Conservation (phyloP, 2,797 vertebrate species). For the Enteromius trimaculatus region DNA sequence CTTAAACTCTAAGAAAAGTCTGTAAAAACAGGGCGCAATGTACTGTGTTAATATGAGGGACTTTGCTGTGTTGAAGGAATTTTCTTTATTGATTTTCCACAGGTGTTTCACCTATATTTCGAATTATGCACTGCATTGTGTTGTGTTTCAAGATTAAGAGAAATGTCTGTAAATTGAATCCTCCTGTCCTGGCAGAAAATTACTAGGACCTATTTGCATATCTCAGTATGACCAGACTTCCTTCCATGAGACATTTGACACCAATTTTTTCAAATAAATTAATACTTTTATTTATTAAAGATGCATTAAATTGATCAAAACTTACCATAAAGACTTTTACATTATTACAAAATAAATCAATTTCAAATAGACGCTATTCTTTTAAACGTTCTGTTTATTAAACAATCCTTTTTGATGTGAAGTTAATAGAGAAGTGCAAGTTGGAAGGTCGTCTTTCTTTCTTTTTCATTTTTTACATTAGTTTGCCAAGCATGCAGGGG, state of each 20-base stretch:
- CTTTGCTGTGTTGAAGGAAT: background rate
- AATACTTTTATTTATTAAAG: background rate
- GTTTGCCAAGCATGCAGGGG: background rate
- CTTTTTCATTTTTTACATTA: background rate
- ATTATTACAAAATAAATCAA: background rate
- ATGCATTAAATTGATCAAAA: background rate
- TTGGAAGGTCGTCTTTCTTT: background rate
- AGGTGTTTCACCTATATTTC: background rate
- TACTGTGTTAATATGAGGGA: background rate
- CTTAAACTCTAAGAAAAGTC: conserved; percentile 4
- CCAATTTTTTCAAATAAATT: background rate
- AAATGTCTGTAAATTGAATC: background rate
- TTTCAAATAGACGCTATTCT: background rate
- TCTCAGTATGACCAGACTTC: background rate
- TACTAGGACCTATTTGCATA: background rate
- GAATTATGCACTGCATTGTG: background rate
- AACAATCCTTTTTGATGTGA: background rate
- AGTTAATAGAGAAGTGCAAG: background rate
- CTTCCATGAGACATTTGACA: background rate
- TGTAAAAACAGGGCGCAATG: conserved; percentile 13
- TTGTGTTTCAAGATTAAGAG: background rate
- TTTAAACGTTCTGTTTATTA: background rate
- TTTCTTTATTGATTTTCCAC: background rate
- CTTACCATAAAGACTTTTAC: background rate
- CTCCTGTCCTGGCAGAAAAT: background rate